Base-by-base conservation (phyloP, 2,113 vertebrate genomes). In the Aleadryas rufinucha region DNA sequence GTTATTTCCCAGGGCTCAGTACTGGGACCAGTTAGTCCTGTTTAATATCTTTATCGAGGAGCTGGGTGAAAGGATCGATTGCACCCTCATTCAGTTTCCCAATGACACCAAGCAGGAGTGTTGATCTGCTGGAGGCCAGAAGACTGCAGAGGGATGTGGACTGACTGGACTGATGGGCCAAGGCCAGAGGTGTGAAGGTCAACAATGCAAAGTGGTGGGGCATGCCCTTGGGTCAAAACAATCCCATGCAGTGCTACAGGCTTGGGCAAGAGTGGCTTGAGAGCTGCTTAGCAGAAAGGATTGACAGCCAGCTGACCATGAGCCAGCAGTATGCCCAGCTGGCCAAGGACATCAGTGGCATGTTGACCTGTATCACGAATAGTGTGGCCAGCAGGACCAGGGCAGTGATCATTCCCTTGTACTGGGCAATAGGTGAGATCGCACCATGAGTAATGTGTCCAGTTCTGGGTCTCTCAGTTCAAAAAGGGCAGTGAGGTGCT, bases 81-180 rank as follows among this genome's bases (percentile, higher is more conserved):
- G 13, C 28, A 30, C 28, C 13, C 45, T 68, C 39, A n/a, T 9
- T 52, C 60, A 33, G 10, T 66, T 59, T 66, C 33, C 37, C 0
- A 1, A 11, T 26, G 45, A 45, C 19, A 66, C 13, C 0, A 1
- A 59, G 39, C 28, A n/a, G 59, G 16, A 59, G 19, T 14, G 33
- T 37, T 68, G 23, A 6, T 45, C 33, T 45, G 5, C n/a, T n/a
- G 23, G 4, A 7, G 10, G 9, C 28, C 7, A 4, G 28, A 60
- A 60, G 24, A 20, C 30, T 60, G 28, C 33, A 28, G 45, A 21
- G 19, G 6, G 24, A 8, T 60, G 6, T 59, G 15, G 19, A 23
- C 28, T 59, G 33, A 13, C 33, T 53, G 60, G 16, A 21, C 68
- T 37, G 60, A 26, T 53, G n/a, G 21, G 35, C 31, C 8, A 42